A percentile compares a stretch with the other conserved stretches of the same genome.
phyloP scores from a whole-genome alignment of 2,113 vertebrate genomes.

The Lutjanus erythropterus region DNA sequence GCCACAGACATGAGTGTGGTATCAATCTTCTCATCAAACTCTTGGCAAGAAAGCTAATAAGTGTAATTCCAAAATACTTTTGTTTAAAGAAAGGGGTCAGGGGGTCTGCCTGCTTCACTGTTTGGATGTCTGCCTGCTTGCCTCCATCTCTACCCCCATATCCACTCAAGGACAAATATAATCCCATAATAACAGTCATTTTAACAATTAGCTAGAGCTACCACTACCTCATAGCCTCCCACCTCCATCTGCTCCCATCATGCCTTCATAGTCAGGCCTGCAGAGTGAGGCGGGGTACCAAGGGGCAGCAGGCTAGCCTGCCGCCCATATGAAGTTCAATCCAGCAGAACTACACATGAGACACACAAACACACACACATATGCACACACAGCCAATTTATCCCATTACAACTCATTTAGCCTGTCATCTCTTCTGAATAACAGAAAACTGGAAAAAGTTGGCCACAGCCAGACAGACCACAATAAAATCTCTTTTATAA shows the following conservation, averaged over 20 bases:
- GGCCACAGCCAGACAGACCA: constrained; percentile 15
- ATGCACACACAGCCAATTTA: constrained; percentile 42
- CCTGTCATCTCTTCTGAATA: constrained; percentile 72
- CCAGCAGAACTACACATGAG: constrained; percentile 27
- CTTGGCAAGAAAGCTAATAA: constrained; percentile 12
- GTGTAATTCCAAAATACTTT: constrained; percentile 14
- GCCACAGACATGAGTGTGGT: not conserved
- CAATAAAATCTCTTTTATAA: constrained; percentile 22
- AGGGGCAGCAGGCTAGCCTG: constrained; percentile 5
- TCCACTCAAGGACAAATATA: constrained; percentile 75
- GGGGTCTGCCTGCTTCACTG: constrained; percentile 28
- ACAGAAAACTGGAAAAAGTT: constrained; percentile 51
- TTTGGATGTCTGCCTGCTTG: constrained; percentile 32
- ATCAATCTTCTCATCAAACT: not conserved
- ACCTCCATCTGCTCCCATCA: constrained; percentile 43
- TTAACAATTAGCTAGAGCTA: constrained; percentile 71
- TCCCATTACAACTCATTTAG: constrained; percentile 69
- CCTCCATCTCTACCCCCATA: constrained; percentile 33
- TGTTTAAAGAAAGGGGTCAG: constrained; percentile 21
- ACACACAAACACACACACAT: constrained; percentile 24
- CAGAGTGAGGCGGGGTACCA: constrained; percentile 16
- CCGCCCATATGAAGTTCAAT: constrained; percentile 24
- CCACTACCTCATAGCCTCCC: constrained; percentile 51
- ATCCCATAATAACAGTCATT: constrained; percentile 80
- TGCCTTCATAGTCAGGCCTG: constrained; percentile 30